Conservation (phyloP, 2,888 invertebrate genomes). For the Drosophila limbata region DNA sequence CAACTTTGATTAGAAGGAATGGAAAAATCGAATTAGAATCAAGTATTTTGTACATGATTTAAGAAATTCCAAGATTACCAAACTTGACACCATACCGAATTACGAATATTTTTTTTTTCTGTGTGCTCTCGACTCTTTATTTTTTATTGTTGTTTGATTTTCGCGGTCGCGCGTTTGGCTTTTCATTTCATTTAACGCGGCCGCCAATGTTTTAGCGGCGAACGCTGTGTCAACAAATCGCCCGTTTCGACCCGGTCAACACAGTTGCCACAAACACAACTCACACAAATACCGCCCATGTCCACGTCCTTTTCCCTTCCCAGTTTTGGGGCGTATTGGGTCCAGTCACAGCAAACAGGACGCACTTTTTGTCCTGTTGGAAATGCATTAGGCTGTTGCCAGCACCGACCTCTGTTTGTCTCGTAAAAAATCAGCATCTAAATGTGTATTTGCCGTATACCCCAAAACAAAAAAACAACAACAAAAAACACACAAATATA, state of each 20-base stretch:
- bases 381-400: constrained; percentile 41
- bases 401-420: constrained; percentile 26
- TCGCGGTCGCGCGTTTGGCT: constrained; percentile 77
- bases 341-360: constrained; percentile 21
- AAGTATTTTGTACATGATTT: no score
- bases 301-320: no score
- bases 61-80: no score
- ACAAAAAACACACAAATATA: background rate
- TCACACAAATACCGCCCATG: no score
- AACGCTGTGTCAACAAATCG: constrained; percentile 66
- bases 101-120: background rate
- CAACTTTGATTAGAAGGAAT: no score
- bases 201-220: constrained; percentile 62
- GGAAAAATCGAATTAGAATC: no score
- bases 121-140: constrained; percentile 31
- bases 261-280: background rate
- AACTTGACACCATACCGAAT: no score
- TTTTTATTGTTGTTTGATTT: constrained; percentile 78
- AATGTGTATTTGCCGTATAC: constrained; percentile 35
- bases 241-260: constrained; percentile 18
- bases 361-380: constrained; percentile 50
- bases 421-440: constrained; percentile 26
- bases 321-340: background rate
- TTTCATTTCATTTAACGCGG: constrained; percentile 74
- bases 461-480: constrained; percentile 21